phyloP scores from a whole-genome alignment of 2,888 invertebrate genomes.

The Pseudococcus jackbeardsleyi region DNA sequence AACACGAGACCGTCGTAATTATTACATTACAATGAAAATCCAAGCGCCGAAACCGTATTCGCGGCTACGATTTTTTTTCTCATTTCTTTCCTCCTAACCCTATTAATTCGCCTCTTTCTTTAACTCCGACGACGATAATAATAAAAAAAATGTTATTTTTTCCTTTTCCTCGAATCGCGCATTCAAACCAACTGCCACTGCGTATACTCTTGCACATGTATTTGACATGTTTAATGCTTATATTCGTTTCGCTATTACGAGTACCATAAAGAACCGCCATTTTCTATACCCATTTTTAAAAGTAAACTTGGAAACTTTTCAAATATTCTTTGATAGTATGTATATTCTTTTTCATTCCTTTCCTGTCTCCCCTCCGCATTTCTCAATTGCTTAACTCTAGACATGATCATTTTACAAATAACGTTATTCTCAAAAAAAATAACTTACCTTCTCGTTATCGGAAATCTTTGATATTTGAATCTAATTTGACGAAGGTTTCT shows the following conservation, averaged over 20 bases:
- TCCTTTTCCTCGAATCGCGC: not conserved
- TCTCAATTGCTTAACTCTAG: slow-evolving; percentile 37
- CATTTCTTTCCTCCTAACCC: not conserved
- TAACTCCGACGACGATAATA: not conserved
- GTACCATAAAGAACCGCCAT: slow-evolving; percentile 22
- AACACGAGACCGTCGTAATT: not conserved
- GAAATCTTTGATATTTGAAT: slow-evolving; percentile 47
- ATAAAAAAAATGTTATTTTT: not conserved
- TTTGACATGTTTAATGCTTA: slow-evolving; percentile 26
- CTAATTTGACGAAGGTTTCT: slow-evolving; percentile 46
- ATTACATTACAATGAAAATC: not conserved
- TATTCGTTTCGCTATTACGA: slow-evolving; percentile 13
- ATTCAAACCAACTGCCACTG: slow-evolving; percentile 15
- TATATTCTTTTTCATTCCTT: not conserved
- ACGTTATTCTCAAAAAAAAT: slow-evolving; percentile 29
- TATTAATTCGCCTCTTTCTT: not conserved
- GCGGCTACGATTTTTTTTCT: no score
- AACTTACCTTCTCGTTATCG: slow-evolving; percentile 38
- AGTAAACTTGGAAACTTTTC: slow-evolving; percentile 45
- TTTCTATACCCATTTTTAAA: slow-evolving; percentile 31
- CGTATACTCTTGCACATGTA: slow-evolving; percentile 2
- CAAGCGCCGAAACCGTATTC: not conserved
- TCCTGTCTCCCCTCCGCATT: not conserved
- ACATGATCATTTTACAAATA: slow-evolving; percentile 50
- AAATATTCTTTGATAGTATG: slow-evolving; percentile 36